These are phyloP conservation scores for Oreochromis mossambicus DNA, from an alignment of 2,797 vertebrate genomes.

Conservation along the genomic window DNA sequence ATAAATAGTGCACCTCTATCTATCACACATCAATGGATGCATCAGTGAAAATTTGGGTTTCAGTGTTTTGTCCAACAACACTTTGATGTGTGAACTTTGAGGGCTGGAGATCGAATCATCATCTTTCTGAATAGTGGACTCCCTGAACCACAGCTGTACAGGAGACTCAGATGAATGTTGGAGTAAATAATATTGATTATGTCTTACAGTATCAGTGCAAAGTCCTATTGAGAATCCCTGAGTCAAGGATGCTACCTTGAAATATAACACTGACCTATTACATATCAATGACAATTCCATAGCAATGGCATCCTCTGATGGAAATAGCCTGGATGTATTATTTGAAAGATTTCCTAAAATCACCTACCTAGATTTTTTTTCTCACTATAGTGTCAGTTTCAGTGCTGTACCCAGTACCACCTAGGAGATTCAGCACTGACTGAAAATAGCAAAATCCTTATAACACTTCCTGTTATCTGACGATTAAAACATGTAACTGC, in stretches of 20 bases:
- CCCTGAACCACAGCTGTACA: not conserved
- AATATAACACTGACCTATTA: not conserved
- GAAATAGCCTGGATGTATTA: not conserved
- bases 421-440: not conserved
- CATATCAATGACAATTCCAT: not conserved
- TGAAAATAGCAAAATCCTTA: not conserved
- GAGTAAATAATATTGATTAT: not conserved
- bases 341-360: not conserved
- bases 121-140: not conserved
- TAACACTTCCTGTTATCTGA: not conserved
- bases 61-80: not conserved
- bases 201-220: not conserved
- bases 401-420: not conserved
- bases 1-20: not conserved
- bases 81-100: not conserved
- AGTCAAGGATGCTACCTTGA: not conserved
- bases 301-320: not conserved
- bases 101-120: fast-evolving
- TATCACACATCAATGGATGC: not conserved
- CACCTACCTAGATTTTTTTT: not conserved
- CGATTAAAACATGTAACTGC: not conserved
- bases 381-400: not conserved
- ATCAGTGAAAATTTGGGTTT: not conserved
- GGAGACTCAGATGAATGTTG: not conserved
- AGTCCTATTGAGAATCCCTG: not conserved